Evolutionary conservation across 2,113 vertebrate genomes (phyloP), one percentile per base, ranked within the genome.

Genomic region (Gasterosteus nipponicus): DNA sequence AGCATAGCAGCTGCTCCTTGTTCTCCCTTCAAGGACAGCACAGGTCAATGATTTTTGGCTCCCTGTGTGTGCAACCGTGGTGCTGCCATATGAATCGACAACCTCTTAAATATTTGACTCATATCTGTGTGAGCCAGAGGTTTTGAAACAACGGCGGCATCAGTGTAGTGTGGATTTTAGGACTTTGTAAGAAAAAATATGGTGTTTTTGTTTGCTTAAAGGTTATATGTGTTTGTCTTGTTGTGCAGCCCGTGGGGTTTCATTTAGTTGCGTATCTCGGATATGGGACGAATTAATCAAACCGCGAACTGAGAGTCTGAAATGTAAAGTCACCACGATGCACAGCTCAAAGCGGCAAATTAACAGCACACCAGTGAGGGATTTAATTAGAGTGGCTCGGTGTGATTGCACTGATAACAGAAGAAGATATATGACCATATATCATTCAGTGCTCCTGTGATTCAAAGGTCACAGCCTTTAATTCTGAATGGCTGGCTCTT

Each of bases 41-140:
- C 70, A 81, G 80, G 51, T 70, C 68, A 70, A n/a, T 65, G 57
- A 22, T 68, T 81, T 46, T 63, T 79, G 58, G 8, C 15, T 7
- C 26, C 38, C 9, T 54, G 14, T 33, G 16, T 42, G n/a, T 65
- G 70, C 57, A 51, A 19, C 58, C 41, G 26, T 18, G 33, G 1
- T 73, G 76, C 10, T 41, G 22, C 41, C 33, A 7, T 26, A 22
- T 58, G 46, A 12, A 26, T 53, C 3, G 15, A 35, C 10, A 5
- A 0, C 2, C 38, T 65, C 18, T 67, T 60, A 53, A 80, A 69
- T 75, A 69, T 68, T 71, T 31, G 31, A 57, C 18, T 62, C n/a
- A 22, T 14, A 51, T 69, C 53, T 68, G 47, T 71, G 15, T 19
- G 51, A 67, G 62, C 38, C 59, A n/a, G 71, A 39, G 7, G 22